A percentile compares a stretch with the other conserved stretches of the same genome.
Evolutionary conservation across 2,888 invertebrate genomes (phyloP).

Genomic region (Chouioia cunea): DNA sequence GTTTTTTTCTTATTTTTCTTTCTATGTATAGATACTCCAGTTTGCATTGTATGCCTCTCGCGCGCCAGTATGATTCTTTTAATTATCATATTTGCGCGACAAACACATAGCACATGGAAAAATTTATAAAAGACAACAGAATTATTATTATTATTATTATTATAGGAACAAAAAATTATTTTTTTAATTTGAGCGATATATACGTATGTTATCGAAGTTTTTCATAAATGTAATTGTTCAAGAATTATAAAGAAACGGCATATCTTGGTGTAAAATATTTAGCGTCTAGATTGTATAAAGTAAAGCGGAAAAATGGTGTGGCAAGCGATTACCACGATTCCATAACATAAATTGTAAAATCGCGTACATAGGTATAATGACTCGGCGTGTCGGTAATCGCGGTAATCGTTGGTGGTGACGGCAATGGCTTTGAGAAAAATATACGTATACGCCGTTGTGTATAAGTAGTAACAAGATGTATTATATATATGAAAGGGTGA

Average conservation of each 20-base stretch:
- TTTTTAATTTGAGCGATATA: no score
- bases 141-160: no score
- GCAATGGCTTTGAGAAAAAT: constrained; percentile 11
- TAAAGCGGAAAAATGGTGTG: not conserved
- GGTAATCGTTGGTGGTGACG: constrained; percentile 17
- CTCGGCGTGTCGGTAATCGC: constrained; percentile 17
- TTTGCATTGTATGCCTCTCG: not conserved
- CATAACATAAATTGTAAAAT: constrained; percentile 30
- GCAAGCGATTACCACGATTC: constrained; percentile 28
- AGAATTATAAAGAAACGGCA: no score
- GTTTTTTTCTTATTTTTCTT: not conserved
- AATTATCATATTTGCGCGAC: no score
- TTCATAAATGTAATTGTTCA: no score
- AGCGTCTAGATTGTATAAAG: no score
- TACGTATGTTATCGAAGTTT: no score
- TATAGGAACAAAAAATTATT: no score
- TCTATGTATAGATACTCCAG: constrained; percentile 17
- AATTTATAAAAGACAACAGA: no score
- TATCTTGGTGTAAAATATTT: no score
- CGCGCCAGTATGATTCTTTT: no score
- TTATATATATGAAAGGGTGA: not conserved
- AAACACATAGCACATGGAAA: no score
- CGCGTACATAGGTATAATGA: not conserved
- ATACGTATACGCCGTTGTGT: not conserved
- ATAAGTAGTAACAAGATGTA: constrained; percentile 26